phyloP scores from a whole-genome alignment of 2,113 vertebrate species.

The Alligator mississippiensis region DNA sequence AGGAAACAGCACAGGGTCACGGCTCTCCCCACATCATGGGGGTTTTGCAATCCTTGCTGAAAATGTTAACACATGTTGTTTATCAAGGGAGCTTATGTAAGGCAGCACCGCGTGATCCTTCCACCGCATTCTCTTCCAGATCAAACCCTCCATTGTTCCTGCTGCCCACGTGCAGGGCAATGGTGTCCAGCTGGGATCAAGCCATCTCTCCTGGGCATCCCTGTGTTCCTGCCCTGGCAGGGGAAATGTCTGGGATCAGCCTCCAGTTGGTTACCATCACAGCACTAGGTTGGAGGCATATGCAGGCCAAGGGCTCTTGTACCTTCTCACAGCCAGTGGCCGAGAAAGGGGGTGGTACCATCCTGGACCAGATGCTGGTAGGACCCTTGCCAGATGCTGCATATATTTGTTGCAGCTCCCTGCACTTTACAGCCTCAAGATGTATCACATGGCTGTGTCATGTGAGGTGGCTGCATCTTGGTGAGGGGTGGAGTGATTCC shows the following conservation, averaged over 20 bases:
- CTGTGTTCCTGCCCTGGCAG: not conserved
- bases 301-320: not conserved
- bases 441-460: not conserved
- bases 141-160: not conserved
- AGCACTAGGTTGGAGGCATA: not conserved
- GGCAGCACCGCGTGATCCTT: not conserved
- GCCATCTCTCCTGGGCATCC: conserved; percentile 13
- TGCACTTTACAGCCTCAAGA: not conserved
- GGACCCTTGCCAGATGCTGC: no score
- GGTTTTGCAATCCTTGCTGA: conserved; percentile 31
- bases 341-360: fast-evolving
- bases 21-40: not conserved
- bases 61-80: conserved; percentile 59
- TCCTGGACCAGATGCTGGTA: not conserved
- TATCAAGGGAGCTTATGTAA: conserved; percentile 34
- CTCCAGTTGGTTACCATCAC: not conserved
- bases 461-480: not conserved
- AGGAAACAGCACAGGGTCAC: not conserved
- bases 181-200: fast-evolving
- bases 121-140: not conserved
- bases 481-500: not conserved
- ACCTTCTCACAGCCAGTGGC: no score
- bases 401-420: fast-evolving
- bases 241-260: not conserved
- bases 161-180: fast-evolving